Percentiles rank a stretch among this genome's conserved stretches.
phyloP scores from a whole-genome alignment of 2,113 vertebrate genomes.

The Scartelaos histophorus region DNA sequence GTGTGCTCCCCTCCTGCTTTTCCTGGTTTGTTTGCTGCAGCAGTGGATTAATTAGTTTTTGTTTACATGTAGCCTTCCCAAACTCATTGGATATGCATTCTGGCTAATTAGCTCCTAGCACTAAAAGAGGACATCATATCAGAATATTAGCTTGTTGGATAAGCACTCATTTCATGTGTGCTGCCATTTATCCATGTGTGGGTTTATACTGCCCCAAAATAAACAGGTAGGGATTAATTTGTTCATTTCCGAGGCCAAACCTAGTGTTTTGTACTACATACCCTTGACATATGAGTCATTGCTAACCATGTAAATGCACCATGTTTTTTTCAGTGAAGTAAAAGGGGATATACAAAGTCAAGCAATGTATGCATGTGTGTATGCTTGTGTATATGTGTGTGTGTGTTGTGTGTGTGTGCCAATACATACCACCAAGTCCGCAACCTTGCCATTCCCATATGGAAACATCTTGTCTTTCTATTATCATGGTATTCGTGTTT shows the following conservation, averaged over 20 bases:
- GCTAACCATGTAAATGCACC: slow-evolving; percentile 2
- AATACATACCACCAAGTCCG: slow-evolving; percentile 47
- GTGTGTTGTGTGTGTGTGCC: slow-evolving; percentile 40
- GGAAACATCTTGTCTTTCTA: slow-evolving; percentile 27
- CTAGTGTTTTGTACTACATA: slow-evolving; percentile 28
- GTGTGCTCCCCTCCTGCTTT: slow-evolving; percentile 37
- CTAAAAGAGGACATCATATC: slow-evolving; percentile 64
- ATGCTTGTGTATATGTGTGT: slow-evolving; percentile 8
- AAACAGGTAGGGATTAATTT: slow-evolving; percentile 54
- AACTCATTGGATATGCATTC: slow-evolving; percentile 67
- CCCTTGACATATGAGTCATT: slow-evolving; percentile 24
- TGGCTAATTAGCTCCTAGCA: slow-evolving; percentile 64
- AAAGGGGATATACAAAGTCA: slow-evolving; percentile 43
- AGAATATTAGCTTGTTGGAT: slow-evolving; percentile 63
- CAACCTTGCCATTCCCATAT: slow-evolving; percentile 34
- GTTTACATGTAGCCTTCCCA: slow-evolving; percentile 65
- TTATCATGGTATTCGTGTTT: slow-evolving; percentile 52
- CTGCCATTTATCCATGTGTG: slow-evolving; percentile 42
- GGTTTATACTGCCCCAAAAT: slow-evolving; percentile 18
- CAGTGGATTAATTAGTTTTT: slow-evolving; percentile 72
- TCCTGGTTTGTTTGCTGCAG: slow-evolving; percentile 57
- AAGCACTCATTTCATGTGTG: slow-evolving; percentile 36
- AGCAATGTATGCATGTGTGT: slow-evolving; percentile 19
- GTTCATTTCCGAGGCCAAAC: slow-evolving; percentile 14
- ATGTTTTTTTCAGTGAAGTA: slow-evolving; percentile 14